Evolutionary conservation across 2,113 vertebrate genomes (phyloP), one percentile per base, ranked within the genome.

Genomic region (Machaerirhynchus nigripectus): DNA sequence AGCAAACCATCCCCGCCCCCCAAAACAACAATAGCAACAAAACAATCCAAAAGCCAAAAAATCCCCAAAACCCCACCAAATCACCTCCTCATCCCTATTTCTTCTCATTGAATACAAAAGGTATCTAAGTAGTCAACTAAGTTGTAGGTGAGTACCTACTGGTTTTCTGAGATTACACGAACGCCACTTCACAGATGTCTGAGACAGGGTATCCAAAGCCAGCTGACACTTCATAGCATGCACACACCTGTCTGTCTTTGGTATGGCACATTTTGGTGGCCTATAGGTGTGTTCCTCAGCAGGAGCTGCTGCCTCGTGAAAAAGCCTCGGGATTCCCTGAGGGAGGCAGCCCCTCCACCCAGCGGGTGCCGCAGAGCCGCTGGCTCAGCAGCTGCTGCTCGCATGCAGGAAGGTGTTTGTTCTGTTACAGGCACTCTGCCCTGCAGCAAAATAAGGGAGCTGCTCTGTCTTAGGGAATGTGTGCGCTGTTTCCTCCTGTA

Each of bases 261-360:
- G 15, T 6, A 2, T 28, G 50, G 21, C 19, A 44, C 13, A 1
- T 57, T 63, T 49, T 46, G 33, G 17, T 57, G 59, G 53, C 10
- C 37, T n/a, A 0, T 20, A 17, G 8, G 2, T 63, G 28, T 55
- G 12, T 4, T 63, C 13, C 56, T 50, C 39, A 71, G 46, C 31
- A 67, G 73, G 60, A 87, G 35, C 13, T 68, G 9, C 57, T 88
- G 44, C 53, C 46, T 68, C 9, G 1, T 46, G 14, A 6, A 68
- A 31, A 46, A 67, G 17, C 28, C 3, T 0, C 0, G 4, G 21
- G 23, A 52, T 47, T 88, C 71, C 76, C 39, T 0, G 1, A 9
- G 42, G 17, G 11, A 83, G 5, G 8, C 60, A 60, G 19, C 26
- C 79, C 18, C 57, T 24, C 1, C 21, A 11, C 6, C 5, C 35